Evolutionary conservation across 2,113 vertebrate genomes (phyloP).

Genomic region (Nannobrachium achirus): DNA sequence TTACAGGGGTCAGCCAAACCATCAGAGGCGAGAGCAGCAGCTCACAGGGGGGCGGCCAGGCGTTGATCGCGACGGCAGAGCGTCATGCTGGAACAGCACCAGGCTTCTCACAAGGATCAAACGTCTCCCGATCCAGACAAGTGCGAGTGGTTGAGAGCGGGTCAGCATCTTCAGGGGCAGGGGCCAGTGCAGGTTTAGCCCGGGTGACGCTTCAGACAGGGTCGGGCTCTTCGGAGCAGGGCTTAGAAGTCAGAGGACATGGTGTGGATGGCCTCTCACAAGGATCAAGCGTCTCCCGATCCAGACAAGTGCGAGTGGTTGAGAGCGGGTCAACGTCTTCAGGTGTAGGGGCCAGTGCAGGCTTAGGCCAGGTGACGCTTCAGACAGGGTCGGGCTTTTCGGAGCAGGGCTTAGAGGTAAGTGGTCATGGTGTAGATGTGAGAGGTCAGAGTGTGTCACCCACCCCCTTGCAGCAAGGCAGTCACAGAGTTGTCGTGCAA

Average conservation of each 20-base stretch:
- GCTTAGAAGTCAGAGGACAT: conserved; percentile 38
- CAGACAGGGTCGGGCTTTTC: conserved; percentile 1
- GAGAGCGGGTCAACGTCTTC: conserved; percentile 42
- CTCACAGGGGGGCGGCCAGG: background rate
- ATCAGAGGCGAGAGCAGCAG: background rate
- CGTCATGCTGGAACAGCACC: conserved; percentile 1
- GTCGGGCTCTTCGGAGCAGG: conserved; percentile 15
- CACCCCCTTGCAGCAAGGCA: conserved; percentile 46
- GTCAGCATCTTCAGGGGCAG: conserved; percentile 22
- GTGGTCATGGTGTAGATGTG: conserved; percentile 34
- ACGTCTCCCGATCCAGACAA: conserved; percentile 39
- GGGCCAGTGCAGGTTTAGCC: conserved; percentile 22
- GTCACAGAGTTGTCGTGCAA: conserved; percentile 65
- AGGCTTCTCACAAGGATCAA: conserved; percentile 42
- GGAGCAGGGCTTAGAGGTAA: conserved; percentile 37
- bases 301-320: conserved; percentile 54
- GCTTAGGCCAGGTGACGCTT: background rate
- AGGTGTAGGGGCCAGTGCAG: background rate
- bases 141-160: conserved; percentile 57
- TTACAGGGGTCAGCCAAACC: conserved; percentile 22
- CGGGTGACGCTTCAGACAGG: conserved; percentile 19
- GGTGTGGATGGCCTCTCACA: conserved; percentile 36
- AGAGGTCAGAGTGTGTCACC: conserved; percentile 38
- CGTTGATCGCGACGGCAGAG: no score
- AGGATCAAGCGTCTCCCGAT: conserved; percentile 35